Percentiles rank a stretch among this genome's conserved stretches.
These are phyloP conservation scores for Drosophila suzukii DNA, from an alignment of 1,140 invertebrate genomes.

Conservation along the genomic window DNA sequence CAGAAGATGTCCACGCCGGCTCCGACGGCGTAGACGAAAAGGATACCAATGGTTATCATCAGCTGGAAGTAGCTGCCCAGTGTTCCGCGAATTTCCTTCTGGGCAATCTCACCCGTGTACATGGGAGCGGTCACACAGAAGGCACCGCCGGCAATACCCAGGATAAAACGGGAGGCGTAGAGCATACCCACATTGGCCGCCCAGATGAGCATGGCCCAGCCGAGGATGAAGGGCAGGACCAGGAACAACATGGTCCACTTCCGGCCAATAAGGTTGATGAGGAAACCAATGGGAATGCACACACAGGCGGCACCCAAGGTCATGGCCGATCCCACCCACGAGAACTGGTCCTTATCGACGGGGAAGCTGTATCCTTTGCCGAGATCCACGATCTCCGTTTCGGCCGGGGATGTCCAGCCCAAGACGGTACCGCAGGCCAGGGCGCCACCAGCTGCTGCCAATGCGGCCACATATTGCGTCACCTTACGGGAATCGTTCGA, in stretches of 20 bases:
- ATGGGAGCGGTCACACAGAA: conserved; percentile 91
- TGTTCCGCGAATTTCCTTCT: conserved; percentile 91
- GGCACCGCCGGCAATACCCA: conserved; percentile 90
- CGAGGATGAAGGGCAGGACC: conserved; percentile 89
- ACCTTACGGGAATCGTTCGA: conserved; percentile 85
- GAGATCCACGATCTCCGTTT: conserved; percentile 79
- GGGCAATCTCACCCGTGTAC: conserved; percentile 93
- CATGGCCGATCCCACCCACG: conserved; percentile 90
- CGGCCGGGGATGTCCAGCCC: conserved; percentile 91
- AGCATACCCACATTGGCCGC: conserved; percentile 88
- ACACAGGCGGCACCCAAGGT: conserved; percentile 90
- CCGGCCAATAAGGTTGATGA: conserved; percentile 91
- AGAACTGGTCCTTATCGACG: conserved; percentile 85
- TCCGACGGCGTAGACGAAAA: conserved; percentile 89
- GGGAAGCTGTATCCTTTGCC: conserved; percentile 86
- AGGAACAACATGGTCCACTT: conserved; percentile 90
- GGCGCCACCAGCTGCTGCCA: conserved; percentile 87
- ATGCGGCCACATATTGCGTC: conserved; percentile 89
- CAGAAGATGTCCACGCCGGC: conserved; percentile 86
- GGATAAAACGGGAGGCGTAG: conserved; percentile 90
- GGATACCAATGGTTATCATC: conserved; percentile 90
- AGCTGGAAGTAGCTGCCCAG: conserved; percentile 92
- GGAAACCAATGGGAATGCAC: conserved; percentile 89
- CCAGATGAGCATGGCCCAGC: conserved; percentile 91
- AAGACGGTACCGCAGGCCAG: conserved; percentile 87